Conservation (phyloP, 2,888 invertebrate species). For the Xestoiulus laeticollis region DNA sequence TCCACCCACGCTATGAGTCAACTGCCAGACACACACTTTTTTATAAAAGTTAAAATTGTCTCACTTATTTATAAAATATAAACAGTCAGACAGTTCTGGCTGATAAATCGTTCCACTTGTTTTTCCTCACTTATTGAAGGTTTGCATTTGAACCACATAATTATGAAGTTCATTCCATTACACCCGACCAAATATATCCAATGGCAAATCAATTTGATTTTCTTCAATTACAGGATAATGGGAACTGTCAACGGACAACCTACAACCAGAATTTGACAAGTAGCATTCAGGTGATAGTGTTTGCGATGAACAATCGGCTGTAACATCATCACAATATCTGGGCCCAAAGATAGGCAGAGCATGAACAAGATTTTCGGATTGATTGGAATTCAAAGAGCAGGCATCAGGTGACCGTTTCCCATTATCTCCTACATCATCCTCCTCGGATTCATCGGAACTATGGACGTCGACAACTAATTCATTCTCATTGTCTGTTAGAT, state of each 20-base stretch:
- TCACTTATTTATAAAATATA: too few species aligned
- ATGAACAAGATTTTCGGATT: background rate
- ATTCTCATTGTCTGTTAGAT: background rate
- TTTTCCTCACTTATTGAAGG: too few species aligned
- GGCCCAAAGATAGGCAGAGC: background rate
- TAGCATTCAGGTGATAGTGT: background rate
- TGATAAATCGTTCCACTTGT: too few species aligned
- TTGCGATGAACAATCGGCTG: background rate
- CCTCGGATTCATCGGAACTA: background rate
- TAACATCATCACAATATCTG: background rate
- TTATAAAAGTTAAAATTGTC: too few species aligned
- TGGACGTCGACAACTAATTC: background rate
- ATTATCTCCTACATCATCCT: background rate
- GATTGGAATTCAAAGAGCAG: background rate
- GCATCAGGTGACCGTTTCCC: background rate
- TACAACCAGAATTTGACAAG: background rate
- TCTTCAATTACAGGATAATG: background rate
- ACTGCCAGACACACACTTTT: too few species aligned
- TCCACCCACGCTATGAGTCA: too few species aligned
- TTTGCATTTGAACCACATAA: too few species aligned
- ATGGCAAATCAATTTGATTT: background rate
- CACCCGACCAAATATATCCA: slow-evolving; percentile 6
- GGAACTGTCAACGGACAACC: background rate
- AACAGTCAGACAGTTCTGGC: too few species aligned
- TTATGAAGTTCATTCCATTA: too few species aligned